phyloP scores from a whole-genome alignment of 1,140 invertebrate genomes.

The Eupeodes corollae region DNA sequence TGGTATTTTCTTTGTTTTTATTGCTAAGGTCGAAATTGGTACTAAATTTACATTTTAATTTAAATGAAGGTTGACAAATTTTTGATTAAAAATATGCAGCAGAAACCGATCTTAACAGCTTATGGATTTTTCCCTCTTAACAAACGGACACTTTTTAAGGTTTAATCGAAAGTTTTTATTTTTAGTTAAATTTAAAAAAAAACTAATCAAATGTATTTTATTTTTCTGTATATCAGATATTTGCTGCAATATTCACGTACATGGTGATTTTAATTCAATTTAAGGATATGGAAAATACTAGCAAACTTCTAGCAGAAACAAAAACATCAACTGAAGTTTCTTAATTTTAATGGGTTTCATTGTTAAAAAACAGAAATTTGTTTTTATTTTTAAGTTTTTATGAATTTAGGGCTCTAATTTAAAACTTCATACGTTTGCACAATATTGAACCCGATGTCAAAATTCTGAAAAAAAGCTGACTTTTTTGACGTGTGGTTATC shows the following conservation, averaged over 20 bases:
- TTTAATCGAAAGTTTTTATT: conserved; percentile 1
- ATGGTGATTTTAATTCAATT: conserved; percentile 33
- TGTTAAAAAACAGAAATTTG: too few relatives aligned
- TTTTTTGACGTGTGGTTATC: too few relatives aligned
- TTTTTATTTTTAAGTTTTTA: too few relatives aligned
- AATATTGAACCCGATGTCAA: too few relatives aligned
- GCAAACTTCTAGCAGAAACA: conserved; percentile 4
- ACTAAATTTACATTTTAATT: not conserved
- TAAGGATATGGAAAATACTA: conserved; percentile 29
- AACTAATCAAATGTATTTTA: not conserved
- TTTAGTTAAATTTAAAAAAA: not conserved
- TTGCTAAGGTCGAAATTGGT: not conserved
- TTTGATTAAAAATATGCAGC: conserved; percentile 24
- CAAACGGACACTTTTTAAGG: conserved; percentile 30
- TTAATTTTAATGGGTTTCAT: too few relatives aligned
- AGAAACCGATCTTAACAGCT: conserved; percentile 28
- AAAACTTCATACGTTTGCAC: too few relatives aligned
- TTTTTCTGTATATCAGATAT: conserved; percentile 13
- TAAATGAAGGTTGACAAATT: conserved; percentile 25
- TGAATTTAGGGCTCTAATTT: too few relatives aligned
- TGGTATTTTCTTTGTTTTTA: conserved; percentile 13
- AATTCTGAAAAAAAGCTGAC: too few relatives aligned
- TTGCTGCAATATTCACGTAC: conserved; percentile 32
- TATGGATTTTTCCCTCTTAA: conserved; percentile 30
- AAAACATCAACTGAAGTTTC: too few relatives aligned